Conservation (phyloP, 2,888 invertebrate species). For the Nasonia oneida region DNA sequence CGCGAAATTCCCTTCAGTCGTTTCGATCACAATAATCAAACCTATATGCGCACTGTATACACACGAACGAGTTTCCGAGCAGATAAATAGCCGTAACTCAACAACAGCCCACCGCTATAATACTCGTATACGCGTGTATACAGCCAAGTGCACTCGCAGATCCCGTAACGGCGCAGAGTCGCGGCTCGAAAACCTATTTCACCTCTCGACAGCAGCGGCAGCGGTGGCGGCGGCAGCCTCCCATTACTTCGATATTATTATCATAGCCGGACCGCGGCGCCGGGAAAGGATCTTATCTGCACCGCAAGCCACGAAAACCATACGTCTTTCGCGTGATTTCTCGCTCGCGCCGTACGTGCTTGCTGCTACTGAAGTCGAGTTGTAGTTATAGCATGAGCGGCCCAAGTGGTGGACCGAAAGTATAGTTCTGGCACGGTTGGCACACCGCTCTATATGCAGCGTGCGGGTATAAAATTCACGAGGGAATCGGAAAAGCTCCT, state of each 20-base stretch:
- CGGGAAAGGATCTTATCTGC: slow-evolving; percentile 27
- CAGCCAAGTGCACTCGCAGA: neutral
- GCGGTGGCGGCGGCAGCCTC: neutral
- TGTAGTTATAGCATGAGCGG: too few species aligned
- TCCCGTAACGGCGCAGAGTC: neutral
- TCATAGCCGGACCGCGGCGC: slow-evolving; percentile 12
- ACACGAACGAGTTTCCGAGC: neutral
- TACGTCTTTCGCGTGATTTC: slow-evolving; percentile 36
- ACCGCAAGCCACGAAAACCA: slow-evolving; percentile 35
- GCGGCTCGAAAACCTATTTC: slow-evolving; percentile 38
- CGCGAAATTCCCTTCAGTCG: neutral
- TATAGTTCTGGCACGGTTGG: too few species aligned
- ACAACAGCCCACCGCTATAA: neutral
- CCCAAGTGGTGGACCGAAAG: too few species aligned
- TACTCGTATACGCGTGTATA: neutral
- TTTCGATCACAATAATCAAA: slow-evolving; percentile 27
- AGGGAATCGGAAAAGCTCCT: too few species aligned
- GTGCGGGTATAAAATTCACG: too few species aligned
- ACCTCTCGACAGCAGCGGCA: too few species aligned
- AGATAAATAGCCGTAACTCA: slow-evolving; percentile 7
- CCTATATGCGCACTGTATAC: neutral
- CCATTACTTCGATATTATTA: slow-evolving; percentile 48
- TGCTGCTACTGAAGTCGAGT: neutral
- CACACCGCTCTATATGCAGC: too few species aligned
- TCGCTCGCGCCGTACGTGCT: neutral